Conservation (phyloP, 2,888 invertebrate species). For the Ochlodes sylvanus region DNA sequence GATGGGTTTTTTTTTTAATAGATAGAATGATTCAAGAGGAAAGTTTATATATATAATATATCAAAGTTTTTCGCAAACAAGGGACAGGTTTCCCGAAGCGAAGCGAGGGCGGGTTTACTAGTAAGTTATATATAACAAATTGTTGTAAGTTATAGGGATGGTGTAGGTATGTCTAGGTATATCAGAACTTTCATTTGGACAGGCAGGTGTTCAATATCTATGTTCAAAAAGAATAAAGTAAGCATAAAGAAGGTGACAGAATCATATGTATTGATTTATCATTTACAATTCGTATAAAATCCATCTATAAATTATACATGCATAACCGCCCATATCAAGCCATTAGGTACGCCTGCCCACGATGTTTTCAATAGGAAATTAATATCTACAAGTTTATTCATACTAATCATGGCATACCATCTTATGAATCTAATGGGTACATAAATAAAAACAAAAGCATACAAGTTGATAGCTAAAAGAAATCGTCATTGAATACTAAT, state of each 20-base stretch:
- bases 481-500: slow-evolving; percentile 7
- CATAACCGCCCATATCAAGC: slow-evolving; percentile 21
- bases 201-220: neutral
- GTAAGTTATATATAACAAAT: no score
- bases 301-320: slow-evolving; percentile 26
- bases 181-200: neutral
- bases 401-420: neutral
- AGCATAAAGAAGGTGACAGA: neutral
- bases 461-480: neutral
- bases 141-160: no score
- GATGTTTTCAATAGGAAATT: slow-evolving; percentile 16
- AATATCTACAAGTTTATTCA: slow-evolving; percentile 15
- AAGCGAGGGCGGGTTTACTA: no score
- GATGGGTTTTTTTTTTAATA: no score
- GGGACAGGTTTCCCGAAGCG: no score
- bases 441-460: slow-evolving; percentile 14
- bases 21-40: no score
- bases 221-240: slow-evolving; percentile 6
- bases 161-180: no score
- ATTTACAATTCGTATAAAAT: slow-evolving; percentile 14
- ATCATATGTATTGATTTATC: slow-evolving; percentile 7
- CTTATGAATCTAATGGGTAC: neutral
- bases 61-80: no score
- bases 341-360: slow-evolving; percentile 18
- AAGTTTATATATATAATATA: no score